A percentile compares a stretch with the other conserved stretches of the same genome.
phyloP scores from a whole-genome alignment of 2,888 invertebrate species.

The Azorinus chamasolen region DNA sequence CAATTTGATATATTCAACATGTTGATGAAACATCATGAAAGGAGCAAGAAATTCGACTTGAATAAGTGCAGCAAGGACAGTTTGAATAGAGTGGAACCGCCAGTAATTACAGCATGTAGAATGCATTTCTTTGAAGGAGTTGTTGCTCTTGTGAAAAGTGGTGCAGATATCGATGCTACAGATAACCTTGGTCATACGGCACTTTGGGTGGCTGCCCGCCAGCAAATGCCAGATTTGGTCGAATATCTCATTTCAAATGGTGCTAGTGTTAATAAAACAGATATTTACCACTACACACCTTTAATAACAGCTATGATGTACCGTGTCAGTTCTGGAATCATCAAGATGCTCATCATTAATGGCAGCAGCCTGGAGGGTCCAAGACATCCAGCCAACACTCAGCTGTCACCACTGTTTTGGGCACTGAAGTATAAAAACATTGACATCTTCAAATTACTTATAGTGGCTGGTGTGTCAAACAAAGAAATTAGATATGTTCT shows the following conservation, averaged over 20 bases:
- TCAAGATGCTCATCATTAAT: conserved; percentile 78
- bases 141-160: conserved; percentile 77
- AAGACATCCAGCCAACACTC: conserved; percentile 70
- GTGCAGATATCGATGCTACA: conserved; percentile 82
- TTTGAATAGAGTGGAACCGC: conserved; percentile 84
- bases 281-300: conserved; percentile 83
- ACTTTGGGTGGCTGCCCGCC: conserved; percentile 79
- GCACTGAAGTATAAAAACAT: conserved; percentile 78
- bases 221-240: conserved; percentile 79
- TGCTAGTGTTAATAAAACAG: conserved; percentile 83
- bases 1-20: conserved; percentile 81
- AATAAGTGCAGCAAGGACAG: conserved; percentile 85
- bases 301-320: conserved; percentile 80
- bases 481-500: conserved; percentile 77
- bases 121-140: conserved; percentile 84
- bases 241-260: conserved; percentile 80
- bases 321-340: conserved; percentile 79
- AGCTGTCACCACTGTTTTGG: conserved; percentile 80
- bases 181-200: conserved; percentile 82
- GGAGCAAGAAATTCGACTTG: conserved; percentile 77
- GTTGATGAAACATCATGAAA: conserved; percentile 82
- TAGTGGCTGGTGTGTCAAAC: conserved; percentile 75
- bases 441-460: conserved; percentile 76
- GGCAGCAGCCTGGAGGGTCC: conserved; percentile 78
- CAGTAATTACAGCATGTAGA: conserved; percentile 85